Evolutionary conservation across 2,113 vertebrate species (phyloP), one percentile per base, ranked within the genome.

Genomic region (Taxidea taxus): DNA sequence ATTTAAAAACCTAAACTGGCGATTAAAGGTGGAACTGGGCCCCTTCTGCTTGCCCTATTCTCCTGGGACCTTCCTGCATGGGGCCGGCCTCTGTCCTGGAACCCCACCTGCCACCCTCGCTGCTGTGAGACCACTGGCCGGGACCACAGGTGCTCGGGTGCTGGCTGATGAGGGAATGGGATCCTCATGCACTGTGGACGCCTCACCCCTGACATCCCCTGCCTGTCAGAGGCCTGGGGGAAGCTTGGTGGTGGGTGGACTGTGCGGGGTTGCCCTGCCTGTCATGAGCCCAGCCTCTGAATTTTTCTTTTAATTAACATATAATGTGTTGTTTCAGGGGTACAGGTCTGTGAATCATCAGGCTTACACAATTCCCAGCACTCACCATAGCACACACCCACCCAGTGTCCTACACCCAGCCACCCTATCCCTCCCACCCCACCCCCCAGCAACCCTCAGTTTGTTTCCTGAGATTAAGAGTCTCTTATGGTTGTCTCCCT

Each of bases 121-220:
- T 42, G 0, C 29, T 25, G 27, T 15, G 9, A 25, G 27, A 3
- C 13, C 6, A 3, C 18, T 15, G 37, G 18, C 37, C 12, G 3
- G 31, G 31, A 20, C n/a, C 77, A 23, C 8, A n/a, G 64, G 18
- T 7, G 31, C 90, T 62, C 7, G 7, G 47, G 7, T 21, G 75
- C 75, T 62, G 49, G 66, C 3, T 3, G 4, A 6, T 12, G 29
- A 82, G 75, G 14, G 39, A 27, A 15, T 2, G 4, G 44, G 37
- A 29, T 20, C 58, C 23, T 68, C 4, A 1, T 7, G 3, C 1
- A 13, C 31, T 12, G 31, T 11, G 3, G 37, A 29, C 4, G 6
- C 14, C 49, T 54, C 7, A 78, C 8, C 42, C 39, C 34, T 6
- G 15, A 37, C 0, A 0, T 39, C 51, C 10, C 11, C 23, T 20